A percentile compares a stretch with the other conserved stretches of the same genome.
Conservation (phyloP, 2,113 vertebrate genomes). For the Rhombomys opimus region DNA sequence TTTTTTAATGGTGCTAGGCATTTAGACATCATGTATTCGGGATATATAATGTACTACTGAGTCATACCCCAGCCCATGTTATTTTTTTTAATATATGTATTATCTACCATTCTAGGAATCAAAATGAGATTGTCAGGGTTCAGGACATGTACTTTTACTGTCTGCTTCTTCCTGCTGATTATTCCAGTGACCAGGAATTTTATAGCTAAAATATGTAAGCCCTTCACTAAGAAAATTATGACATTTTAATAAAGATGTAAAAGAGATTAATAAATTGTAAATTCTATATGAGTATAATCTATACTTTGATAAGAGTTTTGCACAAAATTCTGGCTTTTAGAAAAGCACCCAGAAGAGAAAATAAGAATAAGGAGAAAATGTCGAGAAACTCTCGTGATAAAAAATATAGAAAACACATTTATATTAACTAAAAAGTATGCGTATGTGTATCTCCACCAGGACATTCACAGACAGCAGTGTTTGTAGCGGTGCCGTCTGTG, state of each 20-base stretch:
- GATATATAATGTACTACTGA: background rate
- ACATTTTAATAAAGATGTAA: background rate
- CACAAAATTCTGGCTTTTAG: background rate
- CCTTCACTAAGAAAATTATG: background rate
- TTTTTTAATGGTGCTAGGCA: background rate
- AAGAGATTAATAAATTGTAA: background rate
- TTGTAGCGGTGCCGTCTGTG: background rate
- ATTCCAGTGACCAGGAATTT: background rate
- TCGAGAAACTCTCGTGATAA: background rate
- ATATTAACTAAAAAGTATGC: background rate
- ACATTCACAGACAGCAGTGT: background rate
- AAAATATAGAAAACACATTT: background rate
- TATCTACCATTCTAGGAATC: background rate
- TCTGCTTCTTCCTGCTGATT: background rate
- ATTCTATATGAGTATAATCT: background rate
- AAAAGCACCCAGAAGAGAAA: background rate
- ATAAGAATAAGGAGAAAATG: background rate
- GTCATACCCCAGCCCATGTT: background rate
- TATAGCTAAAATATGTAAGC: background rate
- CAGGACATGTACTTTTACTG: no score
- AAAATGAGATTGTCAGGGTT: background rate
- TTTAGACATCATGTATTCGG: background rate
- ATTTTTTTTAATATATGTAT: background rate
- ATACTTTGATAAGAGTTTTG: conserved; percentile 7
- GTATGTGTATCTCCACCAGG: background rate